phyloP scores from a whole-genome alignment of 2,797 vertebrate genomes.

The Chanos chanos region DNA sequence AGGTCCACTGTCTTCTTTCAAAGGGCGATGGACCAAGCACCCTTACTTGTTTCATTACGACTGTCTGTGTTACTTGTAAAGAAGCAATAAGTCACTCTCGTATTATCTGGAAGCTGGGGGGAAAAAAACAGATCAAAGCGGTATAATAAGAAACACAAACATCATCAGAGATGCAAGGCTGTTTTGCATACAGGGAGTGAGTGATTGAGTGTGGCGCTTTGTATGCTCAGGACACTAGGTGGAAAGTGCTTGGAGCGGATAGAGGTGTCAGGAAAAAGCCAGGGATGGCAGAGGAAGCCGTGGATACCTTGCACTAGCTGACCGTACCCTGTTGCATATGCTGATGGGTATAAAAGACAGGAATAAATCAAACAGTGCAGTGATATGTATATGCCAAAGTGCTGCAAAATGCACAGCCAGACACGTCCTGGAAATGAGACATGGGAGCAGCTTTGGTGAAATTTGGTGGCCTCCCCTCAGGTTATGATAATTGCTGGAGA shows the following conservation, averaged over 20 bases:
- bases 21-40: slow-evolving; percentile 62
- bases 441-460: slow-evolving; percentile 25
- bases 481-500: slow-evolving; percentile 44
- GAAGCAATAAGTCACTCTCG: slow-evolving; percentile 64
- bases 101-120: slow-evolving; percentile 57
- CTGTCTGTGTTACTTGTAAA: slow-evolving; percentile 70
- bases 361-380: slow-evolving; percentile 57
- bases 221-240: slow-evolving; percentile 5
- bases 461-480: slow-evolving; percentile 36
- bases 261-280: slow-evolving; percentile 23
- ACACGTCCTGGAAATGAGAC: slow-evolving; percentile 36
- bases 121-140: slow-evolving; percentile 58
- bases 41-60: slow-evolving; percentile 66
- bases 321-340: slow-evolving; percentile 12
- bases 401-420: slow-evolving; percentile 19
- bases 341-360: slow-evolving; percentile 40
- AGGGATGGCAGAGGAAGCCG: background rate
- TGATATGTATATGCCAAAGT: slow-evolving; percentile 38
- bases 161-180: slow-evolving; percentile 40
- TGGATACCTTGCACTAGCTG: background rate
- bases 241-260: slow-evolving; percentile 3
- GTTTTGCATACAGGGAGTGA: slow-evolving; percentile 54
- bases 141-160: slow-evolving; percentile 57
- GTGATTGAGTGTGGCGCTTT: background rate
- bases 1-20: slow-evolving; percentile 59